phyloP scores from a whole-genome alignment of 2,113 vertebrate species.

The Regulus satrapa region DNA sequence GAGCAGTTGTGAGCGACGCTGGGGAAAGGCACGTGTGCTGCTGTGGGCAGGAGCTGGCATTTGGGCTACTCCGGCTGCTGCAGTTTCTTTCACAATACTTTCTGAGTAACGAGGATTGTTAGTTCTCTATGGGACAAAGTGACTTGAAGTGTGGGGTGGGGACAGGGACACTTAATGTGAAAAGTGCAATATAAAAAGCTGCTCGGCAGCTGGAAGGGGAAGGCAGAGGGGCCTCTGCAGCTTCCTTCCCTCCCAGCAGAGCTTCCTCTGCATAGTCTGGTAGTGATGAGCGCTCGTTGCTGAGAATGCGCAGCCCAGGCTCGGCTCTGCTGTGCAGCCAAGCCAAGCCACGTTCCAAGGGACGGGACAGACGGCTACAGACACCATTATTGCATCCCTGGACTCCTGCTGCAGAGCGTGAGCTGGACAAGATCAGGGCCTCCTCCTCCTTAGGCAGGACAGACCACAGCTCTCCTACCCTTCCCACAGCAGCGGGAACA shows the following conservation, averaged over 20 bases:
- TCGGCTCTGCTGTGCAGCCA: not conserved
- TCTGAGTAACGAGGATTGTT: conserved; percentile 44
- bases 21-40: conserved; percentile 72
- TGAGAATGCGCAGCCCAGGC: not conserved
- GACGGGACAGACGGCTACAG: conserved; percentile 41
- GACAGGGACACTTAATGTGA: conserved; percentile 61
- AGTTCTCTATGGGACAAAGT: conserved; percentile 55
- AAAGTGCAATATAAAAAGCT: conserved; percentile 72
- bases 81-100: conserved; percentile 51
- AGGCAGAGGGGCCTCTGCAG: conserved; percentile 47
- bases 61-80: conserved; percentile 63
- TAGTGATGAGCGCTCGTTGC: conserved; percentile 39
- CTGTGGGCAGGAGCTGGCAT: conserved; percentile 58
- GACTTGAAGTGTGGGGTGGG: conserved; percentile 21
- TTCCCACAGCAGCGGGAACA: conserved; percentile 7
- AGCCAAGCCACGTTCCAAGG: not conserved
- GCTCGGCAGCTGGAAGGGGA: conserved; percentile 56
- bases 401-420: not conserved
- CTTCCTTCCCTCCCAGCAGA: conserved; percentile 51
- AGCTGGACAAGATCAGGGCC: not conserved
- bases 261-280: conserved; percentile 74
- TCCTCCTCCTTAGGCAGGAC: not conserved
- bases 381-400: conserved; percentile 61
- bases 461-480: conserved; percentile 38
- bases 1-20: conserved; percentile 40